Base-by-base conservation (phyloP, 2,888 invertebrate species). In the Sycophila texana region DNA sequence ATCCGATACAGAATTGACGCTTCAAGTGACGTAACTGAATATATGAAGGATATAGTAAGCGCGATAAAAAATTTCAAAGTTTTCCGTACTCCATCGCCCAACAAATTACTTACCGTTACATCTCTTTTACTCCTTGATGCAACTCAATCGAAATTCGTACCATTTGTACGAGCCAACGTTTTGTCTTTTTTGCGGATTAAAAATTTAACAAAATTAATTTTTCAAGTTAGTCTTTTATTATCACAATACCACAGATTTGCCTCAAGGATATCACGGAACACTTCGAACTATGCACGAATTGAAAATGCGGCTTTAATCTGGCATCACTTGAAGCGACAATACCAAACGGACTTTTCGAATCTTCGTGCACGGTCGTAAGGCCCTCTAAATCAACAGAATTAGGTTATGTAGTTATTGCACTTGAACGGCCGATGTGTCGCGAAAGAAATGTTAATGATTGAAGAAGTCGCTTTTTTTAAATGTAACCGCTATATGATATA, bases 291-390 rank as follows among this genome's bases (percentile, higher is more conserved):
- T 12, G 39, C 4, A 4, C 3, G 53, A 18, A 49, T 49, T 22
- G 16, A 26, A 74, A 57, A 20, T 30, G 49, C 7, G 39, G 4
- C 26, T 4, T 39, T 7, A 53, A 61, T 47, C 39, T 1, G 10
- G 7, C 39, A 10, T 68, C 73, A 73, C 73, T 78, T 78, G 73
- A 78, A 78, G 61, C 73, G 78, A 26, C 78, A 73, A 30, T 47
- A 61, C 73, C 10, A 10, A 10, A 1, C 10, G 10, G 10, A 39
- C 10, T 14, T 63, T 18, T 61, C 26, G 22, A 26, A 5, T 26
- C 14, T 60, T 39, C 30, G 39, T n/a, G n/a, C 61, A 30, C 39
- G 61, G 26, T 39, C 4, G 14, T 72, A 61, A 72, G 51, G 60
- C 58, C 22, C 47, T 39, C 7, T 63, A 16, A 63, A 61, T 49